Evolutionary conservation across 2,113 vertebrate genomes (phyloP).

Genomic region (Coturnix japonica): DNA sequence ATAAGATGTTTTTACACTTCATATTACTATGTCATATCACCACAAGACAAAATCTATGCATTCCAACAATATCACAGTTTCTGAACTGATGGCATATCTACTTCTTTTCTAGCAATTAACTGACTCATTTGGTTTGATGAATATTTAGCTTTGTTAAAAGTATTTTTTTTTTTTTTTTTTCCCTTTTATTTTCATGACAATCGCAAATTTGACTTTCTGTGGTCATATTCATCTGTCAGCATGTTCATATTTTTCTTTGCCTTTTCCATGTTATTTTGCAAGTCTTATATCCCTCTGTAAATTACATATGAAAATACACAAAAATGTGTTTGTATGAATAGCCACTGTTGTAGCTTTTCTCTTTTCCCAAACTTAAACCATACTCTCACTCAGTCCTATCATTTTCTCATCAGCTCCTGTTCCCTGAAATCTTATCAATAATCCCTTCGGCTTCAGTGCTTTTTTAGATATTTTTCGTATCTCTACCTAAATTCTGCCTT

Average conservation of each 20-base stretch:
- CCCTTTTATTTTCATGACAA: not conserved
- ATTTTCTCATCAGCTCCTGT: not conserved
- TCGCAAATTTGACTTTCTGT: not conserved
- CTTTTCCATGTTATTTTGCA: not conserved
- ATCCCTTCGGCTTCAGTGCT: not conserved
- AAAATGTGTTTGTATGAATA: not conserved
- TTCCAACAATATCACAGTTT: not conserved
- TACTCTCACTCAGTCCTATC: not conserved
- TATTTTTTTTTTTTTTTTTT: not conserved
- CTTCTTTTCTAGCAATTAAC: not conserved
- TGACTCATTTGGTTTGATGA: not conserved
- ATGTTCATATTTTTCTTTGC: not conserved
- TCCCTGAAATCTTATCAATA: not conserved
- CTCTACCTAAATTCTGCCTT: not conserved
- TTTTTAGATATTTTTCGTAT: not conserved
- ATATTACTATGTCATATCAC: not conserved
- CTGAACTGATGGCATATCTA: not conserved
- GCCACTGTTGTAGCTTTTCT: not conserved
- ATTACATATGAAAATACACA: not conserved
- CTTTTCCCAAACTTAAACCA: not conserved
- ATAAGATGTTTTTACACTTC: not conserved
- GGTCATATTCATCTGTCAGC: not conserved
- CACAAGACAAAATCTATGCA: not conserved
- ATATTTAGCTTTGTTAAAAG: not conserved
- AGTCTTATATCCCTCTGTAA: not conserved